Percentiles rank a stretch among this genome's conserved stretches.
phyloP scores from a whole-genome alignment of 2,113 vertebrate species.

The Talpa occidentalis region DNA sequence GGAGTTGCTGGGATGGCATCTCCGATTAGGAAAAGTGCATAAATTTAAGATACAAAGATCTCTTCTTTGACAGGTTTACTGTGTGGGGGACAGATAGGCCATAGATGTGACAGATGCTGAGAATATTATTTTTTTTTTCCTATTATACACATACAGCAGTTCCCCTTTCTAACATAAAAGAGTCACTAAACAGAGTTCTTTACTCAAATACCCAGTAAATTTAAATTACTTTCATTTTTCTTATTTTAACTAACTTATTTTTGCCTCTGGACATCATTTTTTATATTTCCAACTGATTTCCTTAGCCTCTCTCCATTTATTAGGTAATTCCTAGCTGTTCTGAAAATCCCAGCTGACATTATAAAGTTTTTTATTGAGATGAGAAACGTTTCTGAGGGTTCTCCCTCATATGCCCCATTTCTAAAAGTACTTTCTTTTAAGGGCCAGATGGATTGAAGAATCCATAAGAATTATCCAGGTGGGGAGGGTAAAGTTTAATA shows the following conservation, averaged over 20 bases:
- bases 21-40: too few species aligned
- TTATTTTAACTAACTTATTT: neutral
- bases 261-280: neutral
- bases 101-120: neutral
- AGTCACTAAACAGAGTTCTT: neutral
- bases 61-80: neutral
- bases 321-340: constrained; percentile 35
- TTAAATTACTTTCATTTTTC: neutral
- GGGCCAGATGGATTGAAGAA: neutral
- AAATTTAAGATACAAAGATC: too few species aligned
- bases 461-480: neutral
- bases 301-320: constrained; percentile 3
- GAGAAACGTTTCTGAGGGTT: neutral
- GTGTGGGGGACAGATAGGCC: neutral
- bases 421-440: neutral
- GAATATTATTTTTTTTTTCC: neutral
- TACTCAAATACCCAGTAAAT: neutral
- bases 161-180: neutral
- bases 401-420: neutral
- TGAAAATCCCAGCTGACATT: neutral
- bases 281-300: constrained; percentile 4
- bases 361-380: neutral
- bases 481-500: neutral
- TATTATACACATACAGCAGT: neutral
- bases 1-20: too few species aligned